phyloP scores from a whole-genome alignment of 2,797 vertebrate species.

The Tenualosa thibaudeaui region DNA sequence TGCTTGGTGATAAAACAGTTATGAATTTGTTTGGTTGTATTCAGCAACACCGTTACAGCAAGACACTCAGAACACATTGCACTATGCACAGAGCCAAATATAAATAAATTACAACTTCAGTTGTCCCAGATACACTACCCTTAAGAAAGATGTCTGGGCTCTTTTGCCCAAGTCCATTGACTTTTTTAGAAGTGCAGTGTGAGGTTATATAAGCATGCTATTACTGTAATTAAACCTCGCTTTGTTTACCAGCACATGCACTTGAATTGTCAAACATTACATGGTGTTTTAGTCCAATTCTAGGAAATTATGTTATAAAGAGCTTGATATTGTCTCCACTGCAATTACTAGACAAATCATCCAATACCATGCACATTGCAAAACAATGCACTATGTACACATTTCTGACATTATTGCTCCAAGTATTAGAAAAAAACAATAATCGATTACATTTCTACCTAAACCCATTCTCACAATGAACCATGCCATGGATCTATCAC shows the following conservation, averaged over 20 bases:
- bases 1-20: neutral
- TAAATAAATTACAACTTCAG: neutral
- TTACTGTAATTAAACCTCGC: neutral
- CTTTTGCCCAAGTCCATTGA: neutral
- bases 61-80: neutral
- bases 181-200: neutral
- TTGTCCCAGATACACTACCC: neutral
- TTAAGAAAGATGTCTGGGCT: neutral
- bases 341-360: neutral
- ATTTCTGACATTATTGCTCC: neutral
- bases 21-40: neutral
- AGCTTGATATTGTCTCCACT: neutral
- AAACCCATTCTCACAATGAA: conserved; percentile 55
- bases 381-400: neutral
- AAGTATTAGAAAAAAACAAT: neutral
- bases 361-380: neutral
- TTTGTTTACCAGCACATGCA: neutral
- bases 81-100: neutral
- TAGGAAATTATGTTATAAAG: neutral
- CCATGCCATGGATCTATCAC: conserved; percentile 35
- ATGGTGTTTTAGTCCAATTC: neutral
- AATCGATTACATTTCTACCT: neutral
- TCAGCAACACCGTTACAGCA: neutral
- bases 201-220: neutral
- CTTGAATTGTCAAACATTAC: neutral